Evolutionary conservation across 2,113 vertebrate genomes (phyloP), one percentile per base, ranked within the genome.

Genomic region (Mesoclemmys tuberculata): DNA sequence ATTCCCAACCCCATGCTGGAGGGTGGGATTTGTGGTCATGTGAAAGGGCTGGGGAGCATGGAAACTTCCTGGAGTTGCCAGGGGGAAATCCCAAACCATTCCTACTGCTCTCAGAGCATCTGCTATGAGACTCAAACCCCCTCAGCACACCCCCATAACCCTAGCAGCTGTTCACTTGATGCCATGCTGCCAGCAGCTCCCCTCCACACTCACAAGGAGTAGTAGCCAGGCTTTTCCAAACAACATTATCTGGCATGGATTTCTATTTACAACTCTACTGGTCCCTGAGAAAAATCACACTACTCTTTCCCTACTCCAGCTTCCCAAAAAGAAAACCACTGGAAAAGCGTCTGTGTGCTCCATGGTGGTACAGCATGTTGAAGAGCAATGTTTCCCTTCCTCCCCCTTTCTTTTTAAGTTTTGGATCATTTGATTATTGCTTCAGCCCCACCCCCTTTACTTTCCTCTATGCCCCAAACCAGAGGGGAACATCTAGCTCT

Each of bases 381-480:
- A 61, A 61, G 80, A 89, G 4, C 10, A 6, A 8, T 31, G 49
- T 48, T 35, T 77, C 80, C 56, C 6, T 68, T 52, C 44, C 35
- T 8, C n/a, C 41, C 6, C 5, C 29, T 14, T 24, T 2, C 44
- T 24, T 26, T 80, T 78, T 21, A 49, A 46, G 75, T 92, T 90
- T 87, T 80, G 38, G 8, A 8, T 56, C 44, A 16, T 86, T 94
- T 94, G 2, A 19, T 80, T 64, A n/a, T 92, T 14, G 6, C 64
- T 94, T 74, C 56, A 27, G n/a, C 46, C 46, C 8, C 35, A 82
- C 84, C 27, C 87, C 91, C 56, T 78, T 93, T 79, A 56, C 24
- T 38, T 95, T 71, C 64, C 86, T 88, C 46, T 79, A 9, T 80
- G 44, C 90, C 93, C 16, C 54, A 83, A 10, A 74, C 41, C 89